A percentile compares a stretch with the other conserved stretches of the same genome.
Evolutionary conservation across 2,797 vertebrate genomes (phyloP).

Genomic region (Glyptemys insculpta): DNA sequence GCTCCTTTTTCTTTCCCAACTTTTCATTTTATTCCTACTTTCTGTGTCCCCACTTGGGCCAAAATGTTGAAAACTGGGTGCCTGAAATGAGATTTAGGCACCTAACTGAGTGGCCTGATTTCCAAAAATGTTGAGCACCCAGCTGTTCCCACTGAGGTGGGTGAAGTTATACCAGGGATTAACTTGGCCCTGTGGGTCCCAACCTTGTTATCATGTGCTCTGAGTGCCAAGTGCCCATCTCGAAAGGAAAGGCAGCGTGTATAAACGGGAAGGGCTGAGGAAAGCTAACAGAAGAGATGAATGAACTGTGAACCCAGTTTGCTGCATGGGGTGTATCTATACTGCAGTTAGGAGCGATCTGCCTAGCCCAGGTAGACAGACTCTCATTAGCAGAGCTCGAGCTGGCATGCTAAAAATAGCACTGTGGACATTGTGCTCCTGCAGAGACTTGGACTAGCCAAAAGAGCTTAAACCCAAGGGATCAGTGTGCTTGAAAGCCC

Average conservation of each 20-base stretch:
- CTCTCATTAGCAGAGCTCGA: not conserved
- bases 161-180: not conserved
- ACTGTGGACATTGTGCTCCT: not conserved
- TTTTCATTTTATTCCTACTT: not conserved
- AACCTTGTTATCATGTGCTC: not conserved
- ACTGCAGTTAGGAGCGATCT: not conserved
- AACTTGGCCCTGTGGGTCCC: not conserved
- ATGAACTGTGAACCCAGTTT: not conserved
- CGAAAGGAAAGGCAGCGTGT: not conserved
- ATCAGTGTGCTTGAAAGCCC: not conserved
- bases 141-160: not conserved
- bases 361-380: not conserved
- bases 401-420: not conserved
- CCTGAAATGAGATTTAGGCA: not conserved
- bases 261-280: not conserved
- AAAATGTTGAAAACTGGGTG: slow-evolving; percentile 19
- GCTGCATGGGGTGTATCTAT: not conserved
- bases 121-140: not conserved
- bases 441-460: not conserved
- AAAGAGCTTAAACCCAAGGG: not conserved
- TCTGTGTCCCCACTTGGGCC: not conserved
- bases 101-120: not conserved
- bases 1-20: not conserved
- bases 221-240: not conserved
- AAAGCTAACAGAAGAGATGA: not conserved